Conservation (phyloP, 2,113 vertebrate genomes). For the Beaufortia kweichowensis region DNA sequence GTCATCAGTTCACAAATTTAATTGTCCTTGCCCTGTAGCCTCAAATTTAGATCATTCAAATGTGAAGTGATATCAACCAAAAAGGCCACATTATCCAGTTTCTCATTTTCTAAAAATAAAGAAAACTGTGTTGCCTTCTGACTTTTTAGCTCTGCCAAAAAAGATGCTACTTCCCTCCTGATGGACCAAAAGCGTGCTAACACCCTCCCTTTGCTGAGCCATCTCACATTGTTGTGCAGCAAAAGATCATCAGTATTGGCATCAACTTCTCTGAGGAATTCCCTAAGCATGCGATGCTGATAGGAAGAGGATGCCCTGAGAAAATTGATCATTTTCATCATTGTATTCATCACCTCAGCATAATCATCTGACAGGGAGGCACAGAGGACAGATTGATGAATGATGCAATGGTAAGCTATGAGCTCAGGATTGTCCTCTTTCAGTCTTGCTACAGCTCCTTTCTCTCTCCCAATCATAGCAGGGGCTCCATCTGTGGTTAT, state of each 20-base stretch:
- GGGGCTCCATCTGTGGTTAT: constrained; percentile 41
- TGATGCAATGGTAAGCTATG: too few relatives aligned
- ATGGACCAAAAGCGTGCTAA: constrained; percentile 26
- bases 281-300: constrained; percentile 43
- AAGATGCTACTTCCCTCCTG: constrained; percentile 10
- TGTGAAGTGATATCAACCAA: constrained; percentile 49
- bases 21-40: constrained; percentile 47
- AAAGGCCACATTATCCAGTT: constrained; percentile 41
- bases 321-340: too few relatives aligned
- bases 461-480: constrained; percentile 48
- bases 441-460: constrained; percentile 47
- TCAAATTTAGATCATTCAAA: constrained; percentile 44
- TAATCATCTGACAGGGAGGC: constrained; percentile 50
- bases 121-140: constrained; percentile 32
- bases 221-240: constrained; percentile 41
- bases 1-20: constrained; percentile 47
- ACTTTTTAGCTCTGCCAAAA: constrained; percentile 42
- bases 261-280: constrained; percentile 42
- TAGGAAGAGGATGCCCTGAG: constrained; percentile 41
- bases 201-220: constrained; percentile 44
- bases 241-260: constrained; percentile 35
- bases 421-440: constrained; percentile 51
- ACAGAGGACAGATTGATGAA: constrained; percentile 48
- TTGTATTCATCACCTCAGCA: constrained; percentile 55
- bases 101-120: constrained; percentile 34